These are phyloP conservation scores for Limenitis camilla DNA, from an alignment of 2,888 invertebrate species.

Conservation along the genomic window DNA sequence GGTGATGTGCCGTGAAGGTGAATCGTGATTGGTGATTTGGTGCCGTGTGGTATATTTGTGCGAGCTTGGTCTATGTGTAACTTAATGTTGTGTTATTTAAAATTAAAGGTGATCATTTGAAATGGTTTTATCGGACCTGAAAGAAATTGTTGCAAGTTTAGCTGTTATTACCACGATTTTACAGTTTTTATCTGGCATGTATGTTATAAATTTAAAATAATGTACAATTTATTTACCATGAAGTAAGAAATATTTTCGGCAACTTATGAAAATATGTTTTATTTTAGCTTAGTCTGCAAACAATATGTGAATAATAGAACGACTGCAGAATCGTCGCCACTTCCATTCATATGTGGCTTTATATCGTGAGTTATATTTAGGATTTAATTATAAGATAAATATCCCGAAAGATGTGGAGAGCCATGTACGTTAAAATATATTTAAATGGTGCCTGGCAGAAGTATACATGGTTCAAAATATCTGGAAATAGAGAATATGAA, in stretches of 20 bases:
- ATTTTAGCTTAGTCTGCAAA: constrained; percentile 81
- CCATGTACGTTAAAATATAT: too few relatives aligned
- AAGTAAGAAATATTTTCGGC: neutral
- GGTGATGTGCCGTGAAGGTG: too few relatives aligned
- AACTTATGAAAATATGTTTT: constrained; percentile 1
- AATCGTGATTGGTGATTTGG: too few relatives aligned
- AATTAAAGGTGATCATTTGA: neutral
- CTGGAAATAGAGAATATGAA: too few relatives aligned
- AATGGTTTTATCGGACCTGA: constrained; percentile 39
- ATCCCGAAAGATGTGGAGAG: too few relatives aligned
- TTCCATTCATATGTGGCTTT: constrained; percentile 85
- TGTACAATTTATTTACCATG: neutral
- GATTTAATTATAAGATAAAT: too few relatives aligned
- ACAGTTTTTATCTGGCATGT: constrained; percentile 91
- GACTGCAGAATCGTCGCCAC: constrained; percentile 83
- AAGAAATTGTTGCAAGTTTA: constrained; percentile 43
- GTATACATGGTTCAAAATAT: too few relatives aligned
- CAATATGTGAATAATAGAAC: constrained; percentile 83
- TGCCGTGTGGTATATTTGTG: too few relatives aligned
- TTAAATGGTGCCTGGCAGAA: too few relatives aligned
- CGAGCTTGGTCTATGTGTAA: neutral
- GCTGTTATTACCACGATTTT: constrained; percentile 86
- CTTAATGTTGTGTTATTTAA: neutral
- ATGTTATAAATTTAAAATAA: constrained; percentile 55
- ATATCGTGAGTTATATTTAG: constrained; percentile 82